phyloP scores from a whole-genome alignment of 2,797 vertebrate genomes.

The Spinibarbus caldwelli region DNA sequence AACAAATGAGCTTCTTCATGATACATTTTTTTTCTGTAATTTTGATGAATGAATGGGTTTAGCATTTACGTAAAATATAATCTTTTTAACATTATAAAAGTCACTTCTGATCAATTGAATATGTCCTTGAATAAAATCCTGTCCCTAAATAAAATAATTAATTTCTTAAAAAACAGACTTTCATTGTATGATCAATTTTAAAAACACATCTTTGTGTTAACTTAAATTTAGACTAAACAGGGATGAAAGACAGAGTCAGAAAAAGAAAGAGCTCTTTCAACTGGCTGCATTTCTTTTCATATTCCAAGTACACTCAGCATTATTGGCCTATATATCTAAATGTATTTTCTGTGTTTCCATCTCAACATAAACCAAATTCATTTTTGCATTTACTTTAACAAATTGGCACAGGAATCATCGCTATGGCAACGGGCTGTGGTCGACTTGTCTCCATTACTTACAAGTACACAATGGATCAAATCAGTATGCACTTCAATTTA shows the following conservation, averaged over 20 bases:
- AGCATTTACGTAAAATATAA: background rate
- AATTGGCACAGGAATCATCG: slow-evolving; percentile 47
- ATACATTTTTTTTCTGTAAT: background rate
- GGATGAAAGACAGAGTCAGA: slow-evolving; percentile 16
- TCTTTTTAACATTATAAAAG: background rate
- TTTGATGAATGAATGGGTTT: background rate
- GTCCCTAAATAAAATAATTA: too few species aligned
- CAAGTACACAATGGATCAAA: slow-evolving; percentile 51
- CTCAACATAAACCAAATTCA: slow-evolving; percentile 41
- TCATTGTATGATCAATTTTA: background rate
- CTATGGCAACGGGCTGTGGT: slow-evolving; percentile 42
- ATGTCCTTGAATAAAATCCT: background rate
- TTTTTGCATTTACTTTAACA: slow-evolving; percentile 48
- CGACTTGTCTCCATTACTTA: slow-evolving; percentile 33
- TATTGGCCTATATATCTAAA: slow-evolving; percentile 41
- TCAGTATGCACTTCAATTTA: slow-evolving; percentile 43
- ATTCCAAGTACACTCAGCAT: slow-evolving; percentile 27
- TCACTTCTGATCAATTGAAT: background rate
- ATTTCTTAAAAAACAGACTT: background rate
- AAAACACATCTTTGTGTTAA: background rate
- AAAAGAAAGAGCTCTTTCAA: background rate
- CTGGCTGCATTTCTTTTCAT: slow-evolving; percentile 22
- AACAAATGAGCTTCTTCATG: background rate
- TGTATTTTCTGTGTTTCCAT: slow-evolving; percentile 15
- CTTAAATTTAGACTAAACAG: background rate